These are phyloP conservation scores for Pangasius sanitwongsei DNA, from an alignment of 2,797 vertebrate species.

Conservation along the genomic window DNA sequence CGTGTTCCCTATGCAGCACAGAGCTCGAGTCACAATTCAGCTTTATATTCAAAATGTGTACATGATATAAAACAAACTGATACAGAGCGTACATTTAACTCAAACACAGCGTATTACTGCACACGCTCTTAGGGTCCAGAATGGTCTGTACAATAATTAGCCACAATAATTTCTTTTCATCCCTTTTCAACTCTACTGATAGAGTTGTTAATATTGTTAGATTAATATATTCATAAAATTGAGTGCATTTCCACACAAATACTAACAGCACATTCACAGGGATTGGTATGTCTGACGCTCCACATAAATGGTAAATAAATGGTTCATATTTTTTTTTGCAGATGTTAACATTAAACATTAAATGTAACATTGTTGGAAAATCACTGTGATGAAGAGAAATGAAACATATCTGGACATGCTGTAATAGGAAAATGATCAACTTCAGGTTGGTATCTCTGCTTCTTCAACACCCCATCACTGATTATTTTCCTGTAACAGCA, in stretches of 20 bases:
- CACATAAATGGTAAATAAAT: not conserved
- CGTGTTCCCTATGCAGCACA: conserved; percentile 26
- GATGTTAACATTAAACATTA: too few relatives aligned
- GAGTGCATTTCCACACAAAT: not conserved
- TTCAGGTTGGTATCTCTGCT: not conserved
- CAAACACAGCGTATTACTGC: not conserved
- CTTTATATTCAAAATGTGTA: conserved; percentile 35
- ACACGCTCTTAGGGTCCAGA: too few relatives aligned
- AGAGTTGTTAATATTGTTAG: not conserved
- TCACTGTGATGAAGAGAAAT: not conserved
- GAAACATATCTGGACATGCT: not conserved
- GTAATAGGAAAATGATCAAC: not conserved
- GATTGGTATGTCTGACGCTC: not conserved
- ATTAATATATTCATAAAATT: not conserved
- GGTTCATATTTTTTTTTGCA: too few relatives aligned
- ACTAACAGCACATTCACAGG: not conserved
- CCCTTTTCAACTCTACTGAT: not conserved
- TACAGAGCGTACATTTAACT: not conserved
- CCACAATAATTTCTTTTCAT: not conserved
- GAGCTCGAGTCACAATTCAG: conserved; percentile 16
- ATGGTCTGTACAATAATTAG: not conserved
- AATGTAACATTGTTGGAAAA: not conserved
- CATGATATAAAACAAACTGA: not conserved
- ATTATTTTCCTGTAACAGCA: not conserved
- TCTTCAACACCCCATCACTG: not conserved